A percentile compares a stretch with the other conserved stretches of the same genome.
Evolutionary conservation across 2,888 invertebrate genomes (phyloP).

Genomic region (Perizoma flavofasciatum): DNA sequence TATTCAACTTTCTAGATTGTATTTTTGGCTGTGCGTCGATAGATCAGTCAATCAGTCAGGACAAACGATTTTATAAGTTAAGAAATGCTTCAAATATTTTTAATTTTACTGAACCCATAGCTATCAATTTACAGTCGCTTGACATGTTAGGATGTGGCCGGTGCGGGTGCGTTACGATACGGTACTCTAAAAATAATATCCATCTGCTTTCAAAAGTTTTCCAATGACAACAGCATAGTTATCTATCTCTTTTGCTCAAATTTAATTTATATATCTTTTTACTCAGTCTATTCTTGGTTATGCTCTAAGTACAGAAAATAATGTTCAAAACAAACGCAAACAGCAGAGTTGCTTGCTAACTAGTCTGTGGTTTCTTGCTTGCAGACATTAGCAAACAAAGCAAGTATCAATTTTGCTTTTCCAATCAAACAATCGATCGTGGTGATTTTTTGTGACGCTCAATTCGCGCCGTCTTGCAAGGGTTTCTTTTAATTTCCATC

Average conservation of each 20-base stretch:
- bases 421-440: slow-evolving; percentile 8
- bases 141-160: no score
- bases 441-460: slow-evolving; percentile 26
- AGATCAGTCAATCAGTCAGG: no score
- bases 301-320: neutral
- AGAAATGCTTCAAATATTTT: no score
- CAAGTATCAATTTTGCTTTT: neutral
- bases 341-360: no score
- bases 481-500: slow-evolving; percentile 37
- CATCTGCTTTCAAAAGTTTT: no score
- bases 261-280: neutral
- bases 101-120: neutral
- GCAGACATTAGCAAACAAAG: neutral
- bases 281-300: neutral
- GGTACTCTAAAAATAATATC: slow-evolving; percentile 4
- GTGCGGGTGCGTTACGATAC: neutral
- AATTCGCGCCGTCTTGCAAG: slow-evolving; percentile 36
- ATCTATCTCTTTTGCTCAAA: slow-evolving; percentile 1
- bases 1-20: no score
- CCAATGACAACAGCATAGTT: no score
- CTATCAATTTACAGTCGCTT: no score
- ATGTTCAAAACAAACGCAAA: neutral
- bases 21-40: no score
- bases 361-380: no score
- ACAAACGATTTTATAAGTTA: no score